Conservation (phyloP, 2,113 vertebrate genomes). For the Dolichallabes microphthalmus region DNA sequence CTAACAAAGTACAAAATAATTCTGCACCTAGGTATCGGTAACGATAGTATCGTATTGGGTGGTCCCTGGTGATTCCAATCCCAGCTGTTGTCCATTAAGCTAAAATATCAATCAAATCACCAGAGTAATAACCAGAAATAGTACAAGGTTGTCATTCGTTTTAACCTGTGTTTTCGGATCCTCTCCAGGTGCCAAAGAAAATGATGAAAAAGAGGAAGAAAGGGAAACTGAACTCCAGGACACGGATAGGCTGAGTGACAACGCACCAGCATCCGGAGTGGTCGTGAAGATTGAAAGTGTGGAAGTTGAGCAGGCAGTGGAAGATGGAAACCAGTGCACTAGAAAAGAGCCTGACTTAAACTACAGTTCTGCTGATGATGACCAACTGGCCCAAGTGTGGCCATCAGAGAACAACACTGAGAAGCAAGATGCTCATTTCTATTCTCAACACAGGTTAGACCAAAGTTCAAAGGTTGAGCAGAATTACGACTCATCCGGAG, state of each 20-base stretch:
- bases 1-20: no score
- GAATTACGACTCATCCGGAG: background rate
- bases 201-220: background rate
- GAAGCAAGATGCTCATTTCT: background rate
- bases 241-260: background rate
- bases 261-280: background rate
- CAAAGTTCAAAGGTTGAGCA: background rate
- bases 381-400: slow-evolving; percentile 23
- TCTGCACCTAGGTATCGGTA: no score
- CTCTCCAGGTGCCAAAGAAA: slow-evolving; percentile 11
- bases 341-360: background rate
- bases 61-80: no score
- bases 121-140: background rate
- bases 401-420: slow-evolving; percentile 8
- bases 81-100: no score
- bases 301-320: background rate
- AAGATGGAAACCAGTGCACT: background rate
- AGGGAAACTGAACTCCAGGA: background rate
- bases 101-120: background rate
- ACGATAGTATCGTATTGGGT: no score
- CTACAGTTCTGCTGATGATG: background rate
- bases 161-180: background rate
- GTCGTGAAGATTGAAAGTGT: slow-evolving; percentile 19
- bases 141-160: background rate
- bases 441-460: background rate